A percentile compares a stretch with the other conserved stretches of the same genome.
Evolutionary conservation across 2,113 vertebrate genomes (phyloP).

Genomic region (Benitochromis conjunctus): DNA sequence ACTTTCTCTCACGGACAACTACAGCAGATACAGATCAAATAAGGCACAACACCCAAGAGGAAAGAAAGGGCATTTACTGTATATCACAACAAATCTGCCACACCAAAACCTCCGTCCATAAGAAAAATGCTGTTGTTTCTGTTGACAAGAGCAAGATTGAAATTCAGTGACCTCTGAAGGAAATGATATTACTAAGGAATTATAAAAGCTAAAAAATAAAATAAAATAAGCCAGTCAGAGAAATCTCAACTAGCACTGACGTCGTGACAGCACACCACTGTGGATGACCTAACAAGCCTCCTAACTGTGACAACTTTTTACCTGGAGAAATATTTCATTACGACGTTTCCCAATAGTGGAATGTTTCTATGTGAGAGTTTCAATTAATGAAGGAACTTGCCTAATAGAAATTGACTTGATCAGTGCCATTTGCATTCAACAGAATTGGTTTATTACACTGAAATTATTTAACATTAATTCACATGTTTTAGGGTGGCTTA

Average conservation of each 20-base stretch:
- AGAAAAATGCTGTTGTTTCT: background rate
- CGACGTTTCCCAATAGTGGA: background rate
- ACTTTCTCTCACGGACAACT: slow-evolving; percentile 75
- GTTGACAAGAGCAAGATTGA: background rate
- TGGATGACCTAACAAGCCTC: background rate
- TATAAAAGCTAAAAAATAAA: background rate
- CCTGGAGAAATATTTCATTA: background rate
- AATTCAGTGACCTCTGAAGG: background rate
- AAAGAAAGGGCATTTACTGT: slow-evolving; percentile 39
- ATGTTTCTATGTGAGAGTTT: background rate
- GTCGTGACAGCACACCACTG: background rate
- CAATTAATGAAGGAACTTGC: background rate
- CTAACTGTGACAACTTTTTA: background rate
- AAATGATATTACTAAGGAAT: background rate
- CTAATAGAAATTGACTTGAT: background rate
- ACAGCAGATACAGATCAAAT: slow-evolving; percentile 76
- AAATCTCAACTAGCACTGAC: background rate
- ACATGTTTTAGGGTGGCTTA: background rate
- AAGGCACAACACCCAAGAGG: slow-evolving; percentile 83
- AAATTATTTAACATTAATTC: background rate
- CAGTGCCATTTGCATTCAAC: background rate
- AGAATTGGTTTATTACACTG: background rate
- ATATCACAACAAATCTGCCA: slow-evolving; percentile 16
- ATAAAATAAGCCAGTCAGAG: background rate
- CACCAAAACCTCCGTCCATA: background rate